Evolutionary conservation across 2,888 invertebrate genomes (phyloP).

Genomic region (Rotaria macrura): DNA sequence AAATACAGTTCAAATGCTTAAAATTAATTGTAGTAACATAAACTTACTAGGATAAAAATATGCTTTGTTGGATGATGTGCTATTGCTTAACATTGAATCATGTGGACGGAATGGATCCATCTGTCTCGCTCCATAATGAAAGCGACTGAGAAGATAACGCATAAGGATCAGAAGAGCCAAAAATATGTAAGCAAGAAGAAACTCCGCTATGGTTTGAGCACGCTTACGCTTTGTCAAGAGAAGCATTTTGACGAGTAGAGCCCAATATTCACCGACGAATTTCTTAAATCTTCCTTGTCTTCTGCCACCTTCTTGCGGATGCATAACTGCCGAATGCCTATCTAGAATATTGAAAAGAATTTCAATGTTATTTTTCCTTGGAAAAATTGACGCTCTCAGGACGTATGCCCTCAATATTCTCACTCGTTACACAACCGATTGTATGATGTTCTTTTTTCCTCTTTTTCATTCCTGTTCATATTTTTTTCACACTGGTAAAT

Average conservation of each 20-base stretch:
- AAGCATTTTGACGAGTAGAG: not conserved
- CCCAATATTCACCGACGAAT: not conserved
- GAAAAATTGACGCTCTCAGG: too few species aligned
- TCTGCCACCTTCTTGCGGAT: not conserved
- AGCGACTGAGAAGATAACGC: not conserved
- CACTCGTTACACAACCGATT: too few species aligned
- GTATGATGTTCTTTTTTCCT: too few species aligned
- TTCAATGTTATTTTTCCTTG: too few species aligned
- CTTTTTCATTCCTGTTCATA: too few species aligned
- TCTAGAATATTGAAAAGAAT: not conserved
- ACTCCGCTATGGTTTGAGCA: not conserved
- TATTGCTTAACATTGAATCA: not conserved
- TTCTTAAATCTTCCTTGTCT: not conserved
- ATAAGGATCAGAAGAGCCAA: not conserved
- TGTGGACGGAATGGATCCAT: not conserved
- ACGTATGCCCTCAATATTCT: too few species aligned
- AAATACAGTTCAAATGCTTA: not conserved
- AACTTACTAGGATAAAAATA: not conserved
- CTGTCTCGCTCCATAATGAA: not conserved
- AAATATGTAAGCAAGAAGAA: not conserved
- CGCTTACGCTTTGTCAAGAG: not conserved
- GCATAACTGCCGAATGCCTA: not conserved
- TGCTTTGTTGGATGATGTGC: not conserved
- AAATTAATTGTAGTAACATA: not conserved
- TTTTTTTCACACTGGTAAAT: too few species aligned